Evolutionary conservation across 53 echinoderm and acorn worm genomes (phyloP).

Genomic region (Paracentrotus lividus): DNA sequence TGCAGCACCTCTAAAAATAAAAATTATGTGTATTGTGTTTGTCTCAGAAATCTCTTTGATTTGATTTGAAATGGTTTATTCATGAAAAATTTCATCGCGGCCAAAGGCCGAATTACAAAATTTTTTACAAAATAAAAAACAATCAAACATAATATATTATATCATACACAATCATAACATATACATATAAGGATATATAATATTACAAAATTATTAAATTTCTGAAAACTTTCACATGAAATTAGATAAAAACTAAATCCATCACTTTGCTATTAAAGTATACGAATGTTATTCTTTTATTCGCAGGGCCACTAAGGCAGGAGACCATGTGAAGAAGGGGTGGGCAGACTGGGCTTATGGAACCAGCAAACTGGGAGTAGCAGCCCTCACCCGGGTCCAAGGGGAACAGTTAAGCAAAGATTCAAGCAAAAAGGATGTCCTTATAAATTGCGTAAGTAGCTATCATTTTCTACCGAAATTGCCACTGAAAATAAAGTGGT

Average conservation of each 20-base stretch:
- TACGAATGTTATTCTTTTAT: neutral
- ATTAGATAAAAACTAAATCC: neutral
- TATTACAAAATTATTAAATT: too few species aligned
- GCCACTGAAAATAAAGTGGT: neutral
- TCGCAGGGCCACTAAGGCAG: constrained; percentile 22
- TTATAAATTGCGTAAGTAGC: constrained; percentile 71
- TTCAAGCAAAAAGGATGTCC: constrained; percentile 62
- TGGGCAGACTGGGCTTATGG: constrained; percentile 72
- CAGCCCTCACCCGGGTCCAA: constrained; percentile 64
- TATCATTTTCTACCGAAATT: neutral
- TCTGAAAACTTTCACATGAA: too few species aligned
- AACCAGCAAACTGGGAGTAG: constrained; percentile 67
- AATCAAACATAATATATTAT: too few species aligned
- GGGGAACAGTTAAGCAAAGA: constrained; percentile 45
- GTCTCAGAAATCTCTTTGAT: too few species aligned
- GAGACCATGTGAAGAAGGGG: constrained; percentile 64
- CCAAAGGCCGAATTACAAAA: too few species aligned
- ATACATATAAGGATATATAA: too few species aligned
- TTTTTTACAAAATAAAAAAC: too few species aligned
- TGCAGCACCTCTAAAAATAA: too few species aligned
- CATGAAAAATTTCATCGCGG: too few species aligned
- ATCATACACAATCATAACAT: too few species aligned
- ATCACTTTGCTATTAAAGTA: neutral
- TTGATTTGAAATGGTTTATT: too few species aligned
- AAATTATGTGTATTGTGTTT: too few species aligned